Evolutionary conservation across 2,797 vertebrate genomes (phyloP).

Genomic region (Oreonectes daqikongensis): DNA sequence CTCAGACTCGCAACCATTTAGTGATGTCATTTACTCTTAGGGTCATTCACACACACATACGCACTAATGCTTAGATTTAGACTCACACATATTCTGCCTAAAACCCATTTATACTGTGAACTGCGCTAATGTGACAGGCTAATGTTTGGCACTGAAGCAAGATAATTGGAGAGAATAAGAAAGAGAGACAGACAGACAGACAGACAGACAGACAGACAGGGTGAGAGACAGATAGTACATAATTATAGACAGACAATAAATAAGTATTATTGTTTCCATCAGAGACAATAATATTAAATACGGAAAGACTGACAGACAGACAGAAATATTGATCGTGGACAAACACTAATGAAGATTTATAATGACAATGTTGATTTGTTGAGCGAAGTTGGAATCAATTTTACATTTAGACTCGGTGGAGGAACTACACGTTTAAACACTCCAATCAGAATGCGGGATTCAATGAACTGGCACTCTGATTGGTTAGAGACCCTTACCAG

Average conservation of each 20-base stretch:
- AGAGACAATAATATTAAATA: slow-evolving; percentile 40
- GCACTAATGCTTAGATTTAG: slow-evolving; percentile 37
- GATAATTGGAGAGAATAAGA: slow-evolving; percentile 44
- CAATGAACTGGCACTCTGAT: slow-evolving; percentile 54
- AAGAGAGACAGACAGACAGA: slow-evolving; percentile 4
- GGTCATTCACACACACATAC: slow-evolving; percentile 61
- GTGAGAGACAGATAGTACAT: slow-evolving; percentile 18
- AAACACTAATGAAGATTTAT: slow-evolving; percentile 40
- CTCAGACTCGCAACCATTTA: slow-evolving; percentile 73
- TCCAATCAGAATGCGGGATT: slow-evolving; percentile 49
- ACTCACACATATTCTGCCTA: slow-evolving; percentile 34
- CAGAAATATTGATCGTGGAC: slow-evolving; percentile 21
- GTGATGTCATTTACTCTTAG: slow-evolving; percentile 78
- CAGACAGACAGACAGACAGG: not conserved
- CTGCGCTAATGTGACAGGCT: slow-evolving; percentile 43
- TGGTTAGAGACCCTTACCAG: slow-evolving; percentile 71
- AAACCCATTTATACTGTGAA: slow-evolving; percentile 51
- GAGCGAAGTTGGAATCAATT: slow-evolving; percentile 1
- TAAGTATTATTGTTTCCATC: slow-evolving; percentile 37
- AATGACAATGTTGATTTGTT: slow-evolving; percentile 37
- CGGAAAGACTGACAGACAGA: slow-evolving; percentile 24
- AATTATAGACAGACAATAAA: slow-evolving; percentile 24
- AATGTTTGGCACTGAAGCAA: slow-evolving; percentile 51
- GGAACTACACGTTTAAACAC: slow-evolving; percentile 30
- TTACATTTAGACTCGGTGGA: slow-evolving; percentile 27